These are phyloP conservation scores for Archocentrus centrarchus DNA, from an alignment of 2,113 vertebrate species.

Conservation along the genomic window DNA sequence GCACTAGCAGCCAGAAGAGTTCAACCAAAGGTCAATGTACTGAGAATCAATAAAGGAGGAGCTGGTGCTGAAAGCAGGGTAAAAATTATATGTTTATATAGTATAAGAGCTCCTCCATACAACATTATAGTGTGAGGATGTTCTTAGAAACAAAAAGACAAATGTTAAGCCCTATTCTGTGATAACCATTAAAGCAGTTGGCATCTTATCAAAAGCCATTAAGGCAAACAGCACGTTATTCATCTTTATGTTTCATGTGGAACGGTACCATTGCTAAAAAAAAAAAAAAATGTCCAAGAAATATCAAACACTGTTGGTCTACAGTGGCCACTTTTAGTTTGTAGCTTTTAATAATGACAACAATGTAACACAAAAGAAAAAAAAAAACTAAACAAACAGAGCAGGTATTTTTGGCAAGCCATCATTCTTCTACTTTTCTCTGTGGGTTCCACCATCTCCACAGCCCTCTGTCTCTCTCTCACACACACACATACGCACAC, in stretches of 20 bases:
- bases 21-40: conserved; percentile 79
- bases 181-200: conserved; percentile 34
- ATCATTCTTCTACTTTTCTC: conserved; percentile 67
- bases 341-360: conserved; percentile 66
- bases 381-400: conserved; percentile 38
- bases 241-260: conserved; percentile 20
- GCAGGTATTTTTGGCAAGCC: conserved; percentile 73
- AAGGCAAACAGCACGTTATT: conserved; percentile 21
- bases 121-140: conserved; percentile 41
- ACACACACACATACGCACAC: background rate
- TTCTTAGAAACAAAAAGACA: conserved; percentile 5
- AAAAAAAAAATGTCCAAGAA: conserved; percentile 8
- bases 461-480: conserved; percentile 13
- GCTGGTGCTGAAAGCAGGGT: conserved; percentile 38
- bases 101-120: conserved; percentile 42
- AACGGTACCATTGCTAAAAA: background rate
- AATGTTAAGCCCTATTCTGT: conserved; percentile 8
- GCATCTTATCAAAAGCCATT: conserved; percentile 15
- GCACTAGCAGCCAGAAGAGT: conserved; percentile 68
- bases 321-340: conserved; percentile 60
- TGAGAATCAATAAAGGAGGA: conserved; percentile 73
- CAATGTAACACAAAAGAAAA: conserved; percentile 54
- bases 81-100: conserved; percentile 58
- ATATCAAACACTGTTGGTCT: conserved; percentile 32
- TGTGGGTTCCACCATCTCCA: conserved; percentile 66